Evolutionary conservation across 2,113 vertebrate genomes (phyloP), one percentile per base, ranked within the genome.

Genomic region (Pelobates fuscus): DNA sequence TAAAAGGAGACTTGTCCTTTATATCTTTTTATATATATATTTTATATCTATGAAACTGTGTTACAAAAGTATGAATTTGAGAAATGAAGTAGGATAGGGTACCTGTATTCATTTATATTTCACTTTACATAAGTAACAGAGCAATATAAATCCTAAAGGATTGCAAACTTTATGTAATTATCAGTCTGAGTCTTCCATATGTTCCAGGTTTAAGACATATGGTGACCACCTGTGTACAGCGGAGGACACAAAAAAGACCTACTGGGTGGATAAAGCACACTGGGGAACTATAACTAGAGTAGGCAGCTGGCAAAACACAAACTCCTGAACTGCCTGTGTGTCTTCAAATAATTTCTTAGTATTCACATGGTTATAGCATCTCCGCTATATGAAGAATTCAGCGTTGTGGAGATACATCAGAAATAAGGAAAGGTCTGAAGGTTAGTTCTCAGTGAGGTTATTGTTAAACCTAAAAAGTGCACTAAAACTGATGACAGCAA

Each of bases 241-340:
- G 17, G 21, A 20, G 43, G n/a, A 32, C 58, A 17, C 2, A 4
- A 20, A 11, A 54, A 30, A 18, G 71, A 74, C 71, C 71, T 58
- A 66, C 71, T 27, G 54, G 29, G 49, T 66, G 52, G 61, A 66
- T 66, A 44, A 57, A 41, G 58, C 49, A 27, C 49, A 27, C 32
- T 15, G 17, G 37, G 23, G 32, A 44, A 61, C 66, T 5, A 5
- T 65, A 57, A 57, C 29, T 20, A 3, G 17, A 20, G 3, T 12
- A 23, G 5, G 5, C 71, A 74, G 71, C 71, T 74, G 71, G 30
- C 17, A 66, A 23, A 65, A 66, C 32, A 74, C 21, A 60, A 25
- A 6, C 32, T n/a, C n/a, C n/a, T n/a, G n/a, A n/a, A n/a, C n/a
- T n/a, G n/a, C n/a, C n/a, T n/a, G n/a, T n/a, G n/a, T n/a, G n/a